phyloP scores from a whole-genome alignment of 2,888 invertebrate genomes.

The Pandemis cinnamomeana region DNA sequence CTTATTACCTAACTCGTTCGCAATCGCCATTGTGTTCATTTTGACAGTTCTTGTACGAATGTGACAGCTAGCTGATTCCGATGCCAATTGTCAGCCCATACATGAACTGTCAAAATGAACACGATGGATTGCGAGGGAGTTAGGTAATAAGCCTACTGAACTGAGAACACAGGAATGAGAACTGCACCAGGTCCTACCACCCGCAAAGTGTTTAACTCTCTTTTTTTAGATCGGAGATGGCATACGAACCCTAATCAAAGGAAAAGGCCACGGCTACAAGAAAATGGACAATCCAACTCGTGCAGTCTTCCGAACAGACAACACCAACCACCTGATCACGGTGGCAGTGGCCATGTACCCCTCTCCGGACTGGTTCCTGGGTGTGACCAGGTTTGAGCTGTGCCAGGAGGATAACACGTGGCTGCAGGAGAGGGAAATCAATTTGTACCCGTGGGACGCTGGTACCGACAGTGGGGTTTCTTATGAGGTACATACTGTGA shows the following conservation, averaged over 20 bases:
- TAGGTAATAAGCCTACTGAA: too few species aligned
- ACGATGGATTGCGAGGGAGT: too few species aligned
- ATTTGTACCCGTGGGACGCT: constrained; percentile 97
- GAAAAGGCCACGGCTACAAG: constrained; percentile 73
- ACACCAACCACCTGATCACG: constrained; percentile 67
- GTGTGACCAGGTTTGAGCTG: constrained; percentile 94
- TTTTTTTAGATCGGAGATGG: constrained; percentile 68
- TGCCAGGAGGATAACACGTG: constrained; percentile 95
- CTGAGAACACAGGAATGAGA: too few species aligned
- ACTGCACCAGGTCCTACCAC: too few species aligned
- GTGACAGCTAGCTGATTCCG: too few species aligned
- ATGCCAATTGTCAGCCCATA: too few species aligned
- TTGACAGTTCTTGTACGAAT: too few species aligned
- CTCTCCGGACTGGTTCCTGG: constrained; percentile 98
- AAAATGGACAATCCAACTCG: constrained; percentile 72
- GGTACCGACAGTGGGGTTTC: constrained; percentile 97
- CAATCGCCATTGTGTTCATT: too few species aligned
- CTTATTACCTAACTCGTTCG: too few species aligned
- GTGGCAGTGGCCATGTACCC: constrained; percentile 68
- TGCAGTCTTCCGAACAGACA: constrained; percentile 71
- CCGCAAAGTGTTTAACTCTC: neutral
- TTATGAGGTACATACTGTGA: constrained; percentile 88
- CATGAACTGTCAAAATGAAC: too few species aligned
- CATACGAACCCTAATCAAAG: constrained; percentile 74
- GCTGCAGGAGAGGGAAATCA: constrained; percentile 91